Evolutionary conservation across 2,113 vertebrate species (phyloP).

Genomic region (Sapajus apella): DNA sequence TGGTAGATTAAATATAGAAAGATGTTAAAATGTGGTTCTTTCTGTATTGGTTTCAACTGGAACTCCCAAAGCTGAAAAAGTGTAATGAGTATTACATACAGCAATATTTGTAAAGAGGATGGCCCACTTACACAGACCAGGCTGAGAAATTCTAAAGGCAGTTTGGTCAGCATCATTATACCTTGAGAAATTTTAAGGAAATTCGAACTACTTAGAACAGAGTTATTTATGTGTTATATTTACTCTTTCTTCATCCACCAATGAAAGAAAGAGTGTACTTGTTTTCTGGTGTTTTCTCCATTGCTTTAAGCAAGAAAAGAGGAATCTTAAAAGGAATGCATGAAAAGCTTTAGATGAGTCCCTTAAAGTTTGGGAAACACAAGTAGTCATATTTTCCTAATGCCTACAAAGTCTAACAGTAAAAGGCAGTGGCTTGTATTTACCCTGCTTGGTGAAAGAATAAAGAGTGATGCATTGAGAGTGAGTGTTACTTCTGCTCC

Average conservation of each 20-base stretch:
- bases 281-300: not conserved
- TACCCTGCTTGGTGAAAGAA: not conserved
- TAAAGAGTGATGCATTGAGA: too few species aligned
- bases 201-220: not conserved
- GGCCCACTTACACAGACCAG: not conserved
- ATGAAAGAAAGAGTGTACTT: too few species aligned
- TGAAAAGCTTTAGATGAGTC: not conserved
- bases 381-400: not conserved
- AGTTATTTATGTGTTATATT: not conserved
- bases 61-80: not conserved
- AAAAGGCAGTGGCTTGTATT: not conserved
- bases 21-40: not conserved
- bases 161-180: not conserved
- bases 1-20: not conserved
- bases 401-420: not conserved
- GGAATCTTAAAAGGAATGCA: not conserved
- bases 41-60: not conserved
- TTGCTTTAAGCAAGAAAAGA: not conserved
- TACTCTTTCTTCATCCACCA: too few species aligned
- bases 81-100: not conserved
- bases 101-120: not conserved
- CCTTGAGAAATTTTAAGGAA: not conserved
- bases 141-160: not conserved
- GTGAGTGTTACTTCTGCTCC: not conserved
- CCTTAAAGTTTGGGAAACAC: not conserved